Evolutionary conservation across 2,113 vertebrate genomes (phyloP).

Genomic region (Bucco capensis): DNA sequence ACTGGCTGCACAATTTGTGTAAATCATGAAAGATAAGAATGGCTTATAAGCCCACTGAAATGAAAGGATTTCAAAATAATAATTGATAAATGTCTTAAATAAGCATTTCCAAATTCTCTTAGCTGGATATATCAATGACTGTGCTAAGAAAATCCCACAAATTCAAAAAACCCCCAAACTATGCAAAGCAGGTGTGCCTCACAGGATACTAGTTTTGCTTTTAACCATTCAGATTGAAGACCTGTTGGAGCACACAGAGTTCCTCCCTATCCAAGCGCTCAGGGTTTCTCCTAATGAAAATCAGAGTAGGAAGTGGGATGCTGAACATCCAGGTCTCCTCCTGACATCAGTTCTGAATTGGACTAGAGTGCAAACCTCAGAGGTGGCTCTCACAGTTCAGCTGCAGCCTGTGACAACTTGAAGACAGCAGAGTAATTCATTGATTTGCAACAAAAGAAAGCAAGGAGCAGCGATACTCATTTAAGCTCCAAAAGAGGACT

Average conservation of each 20-base stretch:
- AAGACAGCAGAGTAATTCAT: background rate
- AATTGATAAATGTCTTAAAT: slow-evolving; percentile 40
- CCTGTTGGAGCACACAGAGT: background rate
- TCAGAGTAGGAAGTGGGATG: background rate
- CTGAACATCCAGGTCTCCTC: background rate
- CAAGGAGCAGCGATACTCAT: background rate
- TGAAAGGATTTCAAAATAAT: slow-evolving; percentile 60
- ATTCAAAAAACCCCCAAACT: fast-evolving
- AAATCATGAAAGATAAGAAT: background rate
- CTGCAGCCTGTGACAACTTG: background rate
- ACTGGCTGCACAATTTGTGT: background rate
- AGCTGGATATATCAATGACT: background rate
- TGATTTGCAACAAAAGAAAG: background rate
- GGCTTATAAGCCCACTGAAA: background rate
- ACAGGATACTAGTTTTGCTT: background rate
- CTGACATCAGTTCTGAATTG: background rate
- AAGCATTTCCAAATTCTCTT: background rate
- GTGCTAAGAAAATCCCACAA: background rate
- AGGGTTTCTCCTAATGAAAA: background rate
- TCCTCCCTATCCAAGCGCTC: background rate
- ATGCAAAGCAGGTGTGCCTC: background rate
- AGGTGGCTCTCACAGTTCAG: background rate
- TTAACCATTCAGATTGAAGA: background rate
- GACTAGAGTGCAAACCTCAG: background rate
- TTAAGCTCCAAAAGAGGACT: background rate